These are phyloP conservation scores for Scaptomyza tumidula DNA, from an alignment of 2,888 invertebrate species.

Conservation along the genomic window DNA sequence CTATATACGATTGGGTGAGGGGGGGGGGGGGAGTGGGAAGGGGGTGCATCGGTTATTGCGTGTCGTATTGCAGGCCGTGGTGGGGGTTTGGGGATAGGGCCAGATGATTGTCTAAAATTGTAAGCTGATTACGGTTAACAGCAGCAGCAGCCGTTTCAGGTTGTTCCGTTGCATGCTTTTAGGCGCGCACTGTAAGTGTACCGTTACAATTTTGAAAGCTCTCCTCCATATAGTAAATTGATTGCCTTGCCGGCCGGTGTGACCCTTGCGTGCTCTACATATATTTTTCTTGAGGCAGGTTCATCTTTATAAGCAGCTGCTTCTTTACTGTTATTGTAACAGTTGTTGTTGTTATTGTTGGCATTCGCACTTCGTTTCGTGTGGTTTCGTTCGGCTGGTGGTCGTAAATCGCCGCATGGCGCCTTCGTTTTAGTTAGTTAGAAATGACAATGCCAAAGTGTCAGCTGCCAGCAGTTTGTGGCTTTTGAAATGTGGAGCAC, in stretches of 20 bases:
- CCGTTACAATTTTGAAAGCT: constrained; percentile 12
- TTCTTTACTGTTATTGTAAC: background rate
- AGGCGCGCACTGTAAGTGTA: constrained; percentile 10
- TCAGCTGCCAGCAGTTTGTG: constrained; percentile 72
- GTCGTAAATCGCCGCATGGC: constrained; percentile 52
- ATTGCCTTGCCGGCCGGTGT: constrained; percentile 63
- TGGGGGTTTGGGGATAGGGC: background rate
- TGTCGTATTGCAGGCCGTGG: constrained; percentile 18
- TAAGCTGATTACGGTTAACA: constrained; percentile 60
- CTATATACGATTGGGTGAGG: constrained; percentile 27
- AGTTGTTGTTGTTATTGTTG: constrained; percentile 19
- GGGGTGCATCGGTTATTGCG: constrained; percentile 17
- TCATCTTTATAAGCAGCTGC: constrained; percentile 35
- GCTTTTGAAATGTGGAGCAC: constrained; percentile 68
- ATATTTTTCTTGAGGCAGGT: constrained; percentile 62
- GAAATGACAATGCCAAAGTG: constrained; percentile 66
- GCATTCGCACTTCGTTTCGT: constrained; percentile 49
- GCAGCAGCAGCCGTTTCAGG: constrained; percentile 16
- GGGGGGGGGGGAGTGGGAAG: background rate
- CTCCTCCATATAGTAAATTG: constrained; percentile 13
- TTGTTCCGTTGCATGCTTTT: constrained; percentile 14
- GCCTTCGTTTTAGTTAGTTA: constrained; percentile 32
- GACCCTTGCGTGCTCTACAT: constrained; percentile 17
- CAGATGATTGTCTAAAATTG: constrained; percentile 42
- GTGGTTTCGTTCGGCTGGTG: constrained; percentile 24